Base-by-base conservation (phyloP, 2,888 invertebrate genomes). In the Tholera decimalis region DNA sequence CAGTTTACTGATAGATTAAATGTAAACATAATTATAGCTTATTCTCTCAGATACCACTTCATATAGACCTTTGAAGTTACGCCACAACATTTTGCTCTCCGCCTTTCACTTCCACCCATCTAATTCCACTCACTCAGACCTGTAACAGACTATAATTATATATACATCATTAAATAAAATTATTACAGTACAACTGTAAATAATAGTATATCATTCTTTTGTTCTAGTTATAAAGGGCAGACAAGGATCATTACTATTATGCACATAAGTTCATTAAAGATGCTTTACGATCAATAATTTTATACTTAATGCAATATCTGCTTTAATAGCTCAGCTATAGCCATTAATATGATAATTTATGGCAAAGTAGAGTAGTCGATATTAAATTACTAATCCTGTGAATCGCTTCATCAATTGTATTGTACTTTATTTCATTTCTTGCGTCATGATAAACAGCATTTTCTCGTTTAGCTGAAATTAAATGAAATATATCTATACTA, bases 231-330 rank as follows among this genome's bases (percentile, higher is more conserved):
- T 41, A 60, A 54, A 71, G 13, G 39, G 47, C 26, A 56, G 37
- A 37, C 50, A 26, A 33, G n/a, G 22, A 69, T 50, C 28, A 30
- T 75, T 53, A 22, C 33, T 18, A 20, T 70, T 69, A 53, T 46
- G 44, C 30, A 11, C 39, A 43, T 50, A 74, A 44, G 53, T 61
- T 70, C 72, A 72, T 61, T 61, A 61, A n/a, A 0, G 18, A 26
- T 47, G 9, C 28, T 73, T 73, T 77, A 71, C 37, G 77, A 71
- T 44, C 63, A 61, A 71, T 73, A 77, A 77, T 11, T 67, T 49
- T 43, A 71, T 77, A 24, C 26, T 41, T 61, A n/a, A 44, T 41
- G 77, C 46, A 70, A 47, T 72, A 61, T 47, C 51, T 44, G 28
- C 18, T 62, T 71, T 71, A 56, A 71, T 77, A 71, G 53, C 53